phyloP scores from a whole-genome alignment of 2,113 vertebrate genomes.

The Tylochromis polylepis region DNA sequence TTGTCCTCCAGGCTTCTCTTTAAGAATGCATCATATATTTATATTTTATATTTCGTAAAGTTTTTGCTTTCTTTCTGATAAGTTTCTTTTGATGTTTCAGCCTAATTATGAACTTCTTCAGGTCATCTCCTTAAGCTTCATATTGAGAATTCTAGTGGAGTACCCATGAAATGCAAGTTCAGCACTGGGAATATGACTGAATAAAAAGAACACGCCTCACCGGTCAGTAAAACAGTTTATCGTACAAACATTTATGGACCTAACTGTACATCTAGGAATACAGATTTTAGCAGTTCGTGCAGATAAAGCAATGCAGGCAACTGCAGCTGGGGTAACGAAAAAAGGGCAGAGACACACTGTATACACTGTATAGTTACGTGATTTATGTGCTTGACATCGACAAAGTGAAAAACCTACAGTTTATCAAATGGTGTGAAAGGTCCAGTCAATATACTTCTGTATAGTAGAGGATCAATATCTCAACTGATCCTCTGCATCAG shows the following conservation, averaged over 20 bases:
- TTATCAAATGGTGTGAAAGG: background rate
- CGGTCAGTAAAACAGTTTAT: background rate
- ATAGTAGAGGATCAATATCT: background rate
- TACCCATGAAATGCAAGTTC: background rate
- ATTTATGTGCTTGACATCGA: background rate
- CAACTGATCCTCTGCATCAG: background rate
- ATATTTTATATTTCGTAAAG: background rate
- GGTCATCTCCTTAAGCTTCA: background rate
- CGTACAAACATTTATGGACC: background rate
- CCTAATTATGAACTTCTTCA: background rate
- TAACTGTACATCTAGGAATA: background rate
- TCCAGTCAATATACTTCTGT: background rate
- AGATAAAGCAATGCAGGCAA: background rate
- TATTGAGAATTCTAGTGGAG: background rate
- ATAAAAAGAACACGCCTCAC: background rate
- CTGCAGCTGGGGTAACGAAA: background rate
- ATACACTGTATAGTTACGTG: background rate
- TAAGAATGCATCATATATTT: background rate
- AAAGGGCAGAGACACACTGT: background rate
- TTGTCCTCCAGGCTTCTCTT: background rate
- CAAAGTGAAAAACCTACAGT: background rate
- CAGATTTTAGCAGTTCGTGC: background rate
- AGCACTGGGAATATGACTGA: background rate
- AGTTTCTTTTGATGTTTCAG: background rate
- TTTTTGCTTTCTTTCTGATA: background rate